Conservation (phyloP, 1,140 invertebrate species). For the Belonocnema kinseyi region DNA sequence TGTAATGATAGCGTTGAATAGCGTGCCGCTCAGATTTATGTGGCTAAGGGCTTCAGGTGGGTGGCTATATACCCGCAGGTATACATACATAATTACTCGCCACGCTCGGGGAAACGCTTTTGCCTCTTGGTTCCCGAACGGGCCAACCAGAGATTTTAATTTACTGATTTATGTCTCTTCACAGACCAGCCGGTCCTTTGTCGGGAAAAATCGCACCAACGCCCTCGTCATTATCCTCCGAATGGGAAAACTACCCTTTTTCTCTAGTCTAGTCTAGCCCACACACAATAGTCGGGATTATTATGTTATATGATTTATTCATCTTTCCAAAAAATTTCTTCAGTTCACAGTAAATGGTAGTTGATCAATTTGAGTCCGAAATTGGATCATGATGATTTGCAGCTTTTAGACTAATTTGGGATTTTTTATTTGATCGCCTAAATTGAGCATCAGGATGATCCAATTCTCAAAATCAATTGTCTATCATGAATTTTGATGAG, state of each 20-base stretch:
- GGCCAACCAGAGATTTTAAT: conserved; percentile 22
- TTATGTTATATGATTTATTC: background rate
- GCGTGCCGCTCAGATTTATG: conserved; percentile 48
- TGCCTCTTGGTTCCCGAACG: background rate
- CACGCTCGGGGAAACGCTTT: conserved; percentile 45
- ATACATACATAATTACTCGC: conserved; percentile 49
- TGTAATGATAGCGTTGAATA: conserved; percentile 60
- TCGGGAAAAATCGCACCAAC: conserved; percentile 7
- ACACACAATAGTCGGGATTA: conserved; percentile 38
- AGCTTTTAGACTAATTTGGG: conserved; percentile 38
- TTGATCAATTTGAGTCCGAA: conserved; percentile 19
- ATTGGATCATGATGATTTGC: conserved; percentile 35
- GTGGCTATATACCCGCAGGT: conserved; percentile 34
- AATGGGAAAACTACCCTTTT: conserved; percentile 12
- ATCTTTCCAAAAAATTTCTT: background rate
- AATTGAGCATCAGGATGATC: too few relatives aligned
- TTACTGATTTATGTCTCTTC: conserved; percentile 27
- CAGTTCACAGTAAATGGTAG: conserved; percentile 16
- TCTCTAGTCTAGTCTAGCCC: background rate
- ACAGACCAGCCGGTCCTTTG: background rate
- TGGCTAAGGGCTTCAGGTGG: conserved; percentile 35
- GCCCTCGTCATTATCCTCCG: background rate
- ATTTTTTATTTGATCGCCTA: background rate
- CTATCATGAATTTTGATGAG: too few relatives aligned
- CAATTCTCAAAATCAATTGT: too few relatives aligned